Base-by-base conservation (phyloP, 2,888 invertebrate genomes). In the Morpho helenor region DNA sequence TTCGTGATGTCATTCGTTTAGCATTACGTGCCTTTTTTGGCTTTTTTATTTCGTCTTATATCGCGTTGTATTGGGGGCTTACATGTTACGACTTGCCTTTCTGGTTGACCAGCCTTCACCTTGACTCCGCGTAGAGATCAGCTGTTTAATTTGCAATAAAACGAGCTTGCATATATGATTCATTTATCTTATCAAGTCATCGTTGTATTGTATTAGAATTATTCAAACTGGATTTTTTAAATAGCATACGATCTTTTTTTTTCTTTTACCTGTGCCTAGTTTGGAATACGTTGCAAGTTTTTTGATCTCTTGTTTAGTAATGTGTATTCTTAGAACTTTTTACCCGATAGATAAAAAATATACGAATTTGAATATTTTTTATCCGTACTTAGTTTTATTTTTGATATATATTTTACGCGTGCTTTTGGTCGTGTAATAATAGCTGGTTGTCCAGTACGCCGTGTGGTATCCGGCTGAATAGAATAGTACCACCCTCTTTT, bases 111-210 rank as follows among this genome's bases (percentile, higher is more conserved):
- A 75, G 74, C 72, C 76, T 79, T 77, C 70, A 75, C 75, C 75
- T 76, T 74, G 75, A 72, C 74, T 73, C 70, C 67, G 72, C 71
- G 74, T 75, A 72, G 68, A 67, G 70, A 80, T 83, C 80, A 81
- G 76, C 80, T 83, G 80, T 76, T 72, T 71, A 67, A 73, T 76
- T 73, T 75, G 68, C 70, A 68, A 74, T 83, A 84, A 76, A 81
- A 81, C 81, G 74, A 70, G 73, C 78, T 80, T 61, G 62, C 64
- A 64, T 73, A 76, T 77, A 82, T 86, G 82, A 87, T 84, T 84
- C 79, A 87, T 87, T 84, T 83, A 80, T 73, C 51, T 59, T 59
- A 57, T 61, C 79, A 69, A 80, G 81, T 84, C 86, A 82, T 79
- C 80, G 77, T 67, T 71, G 63, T 64, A 70, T 65, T 57, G 56